Base-by-base conservation (phyloP, 2,113 vertebrate genomes). In the Menidia beryllina region DNA sequence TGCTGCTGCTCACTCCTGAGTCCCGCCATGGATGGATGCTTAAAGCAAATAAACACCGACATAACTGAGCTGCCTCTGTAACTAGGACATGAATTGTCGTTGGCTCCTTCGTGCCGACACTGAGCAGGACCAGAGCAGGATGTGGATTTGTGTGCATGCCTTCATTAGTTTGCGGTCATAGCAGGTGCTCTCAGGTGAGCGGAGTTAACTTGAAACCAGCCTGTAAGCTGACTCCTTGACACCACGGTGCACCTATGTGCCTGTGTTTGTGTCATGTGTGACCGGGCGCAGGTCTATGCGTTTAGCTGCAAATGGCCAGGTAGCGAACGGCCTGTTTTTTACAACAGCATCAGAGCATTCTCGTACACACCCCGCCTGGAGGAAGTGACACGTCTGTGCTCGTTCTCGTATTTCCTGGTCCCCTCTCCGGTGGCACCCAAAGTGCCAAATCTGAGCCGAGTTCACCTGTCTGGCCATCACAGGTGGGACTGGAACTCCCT, bases 301-400 rank as follows among this genome's bases (percentile, higher is more conserved):
- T 51, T 38, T 49, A 57, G 23, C 56, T 56, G 63, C 51, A 51
- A 39, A 25, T 41, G 64, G 57, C 26, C 48, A 47, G 68, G 68
- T 68, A 69, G 41, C 50, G 24, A 27, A 45, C 26, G 57, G 58
- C 13, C 26, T 20, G 52, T 76, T 25, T 60, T 71, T 76, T 66
- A 90, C 60, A 79, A 58, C 43, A 34, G 72, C 72, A 13, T 65
- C 77, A 72, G 43, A 66, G 41, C 41, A 9, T 25, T 58, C 67
- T 27, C 51, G 21, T 58, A 55, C 43, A 49, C 51, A 14, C 36
- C n/a, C 36, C 57, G 3, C 64, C 61, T 82, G 76, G 83, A 87
- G 87, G 86, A 92, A 91, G 91, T 89, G 80, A 85, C 83, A 83
- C 72, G 45, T 80, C 79, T 83, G 66, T 43, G 69, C 73, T 86